These are phyloP conservation scores for Taenaris catops DNA, from an alignment of 2,888 invertebrate species.

Conservation along the genomic window DNA sequence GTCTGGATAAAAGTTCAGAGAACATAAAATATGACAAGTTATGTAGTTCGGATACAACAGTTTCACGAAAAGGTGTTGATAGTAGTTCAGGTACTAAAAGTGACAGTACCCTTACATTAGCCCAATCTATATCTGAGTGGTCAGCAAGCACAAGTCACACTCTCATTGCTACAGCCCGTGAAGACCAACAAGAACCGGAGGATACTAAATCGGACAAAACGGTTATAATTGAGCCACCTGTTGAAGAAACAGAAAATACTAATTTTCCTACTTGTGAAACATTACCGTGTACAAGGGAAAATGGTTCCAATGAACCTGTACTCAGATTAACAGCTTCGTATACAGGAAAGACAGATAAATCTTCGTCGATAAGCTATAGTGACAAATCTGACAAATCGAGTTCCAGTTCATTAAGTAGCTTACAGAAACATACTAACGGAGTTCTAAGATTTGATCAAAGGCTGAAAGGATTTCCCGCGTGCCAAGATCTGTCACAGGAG, in stretches of 20 bases:
- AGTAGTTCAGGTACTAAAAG: constrained; percentile 87
- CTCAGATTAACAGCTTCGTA: constrained; percentile 52
- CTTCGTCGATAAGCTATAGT: constrained; percentile 73
- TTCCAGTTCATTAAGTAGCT: constrained; percentile 70
- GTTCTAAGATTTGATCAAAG: constrained; percentile 60
- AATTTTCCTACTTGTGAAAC: constrained; percentile 37
- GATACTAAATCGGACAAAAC: constrained; percentile 69
- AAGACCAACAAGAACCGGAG: constrained; percentile 62
- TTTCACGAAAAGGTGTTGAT: constrained; percentile 74
- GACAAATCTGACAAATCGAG: constrained; percentile 76
- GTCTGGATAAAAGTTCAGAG: constrained; percentile 77
- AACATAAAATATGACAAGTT: constrained; percentile 80
- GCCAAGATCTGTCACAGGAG: constrained; percentile 48
- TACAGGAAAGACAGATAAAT: constrained; percentile 58
- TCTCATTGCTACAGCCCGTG: constrained; percentile 81
- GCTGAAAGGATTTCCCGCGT: constrained; percentile 44
- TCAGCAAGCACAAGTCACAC: constrained; percentile 90
- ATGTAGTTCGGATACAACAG: constrained; percentile 80
- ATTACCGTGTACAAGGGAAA: constrained; percentile 38
- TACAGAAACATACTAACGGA: constrained; percentile 65
- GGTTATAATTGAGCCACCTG: constrained; percentile 55
- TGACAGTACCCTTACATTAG: constrained; percentile 87
- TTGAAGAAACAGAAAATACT: constrained; percentile 39
- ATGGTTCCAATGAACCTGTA: constrained; percentile 46
- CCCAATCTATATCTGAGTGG: constrained; percentile 91